Percentiles rank a stretch among this genome's conserved stretches.
Conservation (phyloP, 2,113 vertebrate species). For the Colaptes auratus region DNA sequence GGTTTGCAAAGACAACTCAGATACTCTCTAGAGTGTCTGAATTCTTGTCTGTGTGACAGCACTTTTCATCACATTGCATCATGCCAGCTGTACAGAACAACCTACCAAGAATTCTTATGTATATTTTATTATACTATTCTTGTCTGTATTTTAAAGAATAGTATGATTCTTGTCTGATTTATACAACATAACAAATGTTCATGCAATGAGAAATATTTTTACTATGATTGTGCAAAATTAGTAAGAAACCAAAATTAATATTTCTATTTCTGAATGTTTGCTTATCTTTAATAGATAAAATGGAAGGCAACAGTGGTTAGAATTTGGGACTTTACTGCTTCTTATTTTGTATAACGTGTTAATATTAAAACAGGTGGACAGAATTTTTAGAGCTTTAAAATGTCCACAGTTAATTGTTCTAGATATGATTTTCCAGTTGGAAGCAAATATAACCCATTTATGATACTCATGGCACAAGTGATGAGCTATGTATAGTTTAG, state of each 20-base stretch:
- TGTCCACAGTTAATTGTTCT: neutral
- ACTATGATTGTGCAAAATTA: neutral
- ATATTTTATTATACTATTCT: neutral
- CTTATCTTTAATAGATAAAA: neutral
- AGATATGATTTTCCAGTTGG: neutral
- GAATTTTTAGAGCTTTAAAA: neutral
- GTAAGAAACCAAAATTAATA: neutral
- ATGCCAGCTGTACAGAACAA: neutral
- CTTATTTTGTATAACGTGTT: neutral
- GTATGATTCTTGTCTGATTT: neutral
- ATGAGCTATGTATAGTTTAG: neutral
- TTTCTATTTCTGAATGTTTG: neutral
- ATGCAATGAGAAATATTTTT: neutral
- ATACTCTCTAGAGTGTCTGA: neutral
- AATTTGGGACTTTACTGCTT: neutral
- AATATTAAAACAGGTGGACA: neutral
- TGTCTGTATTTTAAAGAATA: neutral
- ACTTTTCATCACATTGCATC: neutral
- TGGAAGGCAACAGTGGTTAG: neutral
- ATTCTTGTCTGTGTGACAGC: neutral
- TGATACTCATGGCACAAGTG: neutral
- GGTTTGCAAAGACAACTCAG: neutral
- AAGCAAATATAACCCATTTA: neutral
- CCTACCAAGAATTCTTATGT: neutral
- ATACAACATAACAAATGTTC: neutral